A percentile compares a stretch with the other conserved stretches of the same genome.
phyloP scores from a whole-genome alignment of 1,140 invertebrate species.

The Chrysoperla carnea region DNA sequence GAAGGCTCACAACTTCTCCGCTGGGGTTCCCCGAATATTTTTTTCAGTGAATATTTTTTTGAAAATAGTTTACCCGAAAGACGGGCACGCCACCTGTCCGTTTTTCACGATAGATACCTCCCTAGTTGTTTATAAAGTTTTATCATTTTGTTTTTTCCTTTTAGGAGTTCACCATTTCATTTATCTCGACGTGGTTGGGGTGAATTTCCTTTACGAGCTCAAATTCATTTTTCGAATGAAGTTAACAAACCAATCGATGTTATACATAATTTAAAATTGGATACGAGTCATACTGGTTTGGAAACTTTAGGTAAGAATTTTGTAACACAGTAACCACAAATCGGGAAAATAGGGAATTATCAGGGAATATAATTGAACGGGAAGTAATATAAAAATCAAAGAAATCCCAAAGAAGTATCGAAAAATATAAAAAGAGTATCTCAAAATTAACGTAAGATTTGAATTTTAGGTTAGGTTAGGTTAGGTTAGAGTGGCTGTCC shows the following conservation, averaged over 20 bases:
- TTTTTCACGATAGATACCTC: neutral
- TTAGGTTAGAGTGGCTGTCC: too few species aligned
- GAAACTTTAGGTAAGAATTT: conserved; percentile 50
- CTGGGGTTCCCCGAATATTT: too few species aligned
- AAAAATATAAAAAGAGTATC: too few species aligned
- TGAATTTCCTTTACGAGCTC: conserved; percentile 69
- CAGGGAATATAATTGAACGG: neutral
- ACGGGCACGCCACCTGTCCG: conserved; percentile 1
- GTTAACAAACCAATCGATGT: conserved; percentile 64
- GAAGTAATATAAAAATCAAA: conserved; percentile 2
- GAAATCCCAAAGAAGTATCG: neutral
- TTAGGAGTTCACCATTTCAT: conserved; percentile 60
- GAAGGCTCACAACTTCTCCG: too few species aligned
- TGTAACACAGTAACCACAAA: neutral
- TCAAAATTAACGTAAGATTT: too few species aligned
- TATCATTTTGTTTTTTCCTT: conserved; percentile 9
- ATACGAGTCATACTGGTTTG: conserved; percentile 68
- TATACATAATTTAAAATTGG: conserved; percentile 66
- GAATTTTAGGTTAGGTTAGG: too few species aligned
- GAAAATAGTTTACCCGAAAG: conserved; percentile 1
- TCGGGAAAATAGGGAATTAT: conserved; percentile 1
- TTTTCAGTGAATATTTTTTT: conserved; percentile 4
- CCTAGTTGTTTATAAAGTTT: neutral
- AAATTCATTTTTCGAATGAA: conserved; percentile 57
- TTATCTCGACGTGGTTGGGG: conserved; percentile 74